A percentile compares a stretch with the other conserved stretches of the same genome.
Conservation (phyloP, 2,113 vertebrate genomes). For the human region DNA sequence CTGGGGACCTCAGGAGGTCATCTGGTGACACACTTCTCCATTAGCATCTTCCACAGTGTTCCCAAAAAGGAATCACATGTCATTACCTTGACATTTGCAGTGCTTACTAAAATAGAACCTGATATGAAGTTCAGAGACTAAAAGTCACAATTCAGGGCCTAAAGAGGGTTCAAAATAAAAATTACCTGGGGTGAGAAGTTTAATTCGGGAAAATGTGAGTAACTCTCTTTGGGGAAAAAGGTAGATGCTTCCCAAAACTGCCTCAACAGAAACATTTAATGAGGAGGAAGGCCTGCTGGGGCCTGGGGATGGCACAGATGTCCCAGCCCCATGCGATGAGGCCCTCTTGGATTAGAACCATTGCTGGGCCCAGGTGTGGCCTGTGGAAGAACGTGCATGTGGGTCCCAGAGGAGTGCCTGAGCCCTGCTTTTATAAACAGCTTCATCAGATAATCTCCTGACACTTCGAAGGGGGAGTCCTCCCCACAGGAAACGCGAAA, state of each 20-base stretch:
- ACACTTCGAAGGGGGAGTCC: neutral
- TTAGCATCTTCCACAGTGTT: neutral
- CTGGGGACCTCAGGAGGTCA: neutral
- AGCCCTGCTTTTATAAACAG: neutral
- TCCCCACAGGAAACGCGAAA: neutral
- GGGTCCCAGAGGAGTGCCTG: neutral
- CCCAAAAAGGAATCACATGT: neutral
- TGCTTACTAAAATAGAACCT: conserved; percentile 37
- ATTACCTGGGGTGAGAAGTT: conserved; percentile 13
- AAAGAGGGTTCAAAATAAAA: neutral
- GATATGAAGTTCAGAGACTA: neutral
- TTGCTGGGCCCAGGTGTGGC: neutral
- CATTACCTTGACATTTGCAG: conserved; percentile 22
- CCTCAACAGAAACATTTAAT: too few species aligned
- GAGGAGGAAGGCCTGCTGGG: fast-evolving
- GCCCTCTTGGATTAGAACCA: neutral
- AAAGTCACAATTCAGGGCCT: conserved; percentile 14
- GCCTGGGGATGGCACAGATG: neutral
- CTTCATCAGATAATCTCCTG: neutral
- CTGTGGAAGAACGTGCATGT: neutral
- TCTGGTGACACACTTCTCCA: neutral
- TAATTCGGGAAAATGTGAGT: conserved; percentile 14
- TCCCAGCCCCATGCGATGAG: neutral
- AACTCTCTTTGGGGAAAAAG: neutral
- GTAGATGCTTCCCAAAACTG: neutral